Evolutionary conservation across 2,888 invertebrate genomes (phyloP).

Genomic region (Agrenia bidenticulata): DNA sequence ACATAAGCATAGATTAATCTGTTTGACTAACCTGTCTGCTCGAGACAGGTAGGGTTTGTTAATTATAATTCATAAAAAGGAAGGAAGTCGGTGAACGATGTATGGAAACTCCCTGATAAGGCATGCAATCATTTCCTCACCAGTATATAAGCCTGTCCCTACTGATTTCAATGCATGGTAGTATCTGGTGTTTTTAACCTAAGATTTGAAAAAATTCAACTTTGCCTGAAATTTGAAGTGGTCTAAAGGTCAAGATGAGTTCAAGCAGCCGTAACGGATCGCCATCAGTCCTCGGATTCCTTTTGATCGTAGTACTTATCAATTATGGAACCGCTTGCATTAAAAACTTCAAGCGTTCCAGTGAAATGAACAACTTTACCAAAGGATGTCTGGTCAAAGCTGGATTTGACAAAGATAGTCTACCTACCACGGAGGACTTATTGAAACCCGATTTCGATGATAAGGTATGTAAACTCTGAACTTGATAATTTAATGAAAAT

Average conservation of each 20-base stretch:
- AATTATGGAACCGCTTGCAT: constrained; percentile 16
- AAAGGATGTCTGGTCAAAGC: constrained; percentile 34
- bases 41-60: too few relatives aligned
- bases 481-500: background rate
- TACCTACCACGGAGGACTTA: constrained; percentile 34
- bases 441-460: constrained; percentile 37
- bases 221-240: background rate
- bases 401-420: constrained; percentile 18
- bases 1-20: too few relatives aligned
- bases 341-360: constrained; percentile 32
- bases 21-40: too few relatives aligned
- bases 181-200: too few relatives aligned
- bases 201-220: background rate
- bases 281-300: background rate
- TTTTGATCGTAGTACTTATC: background rate
- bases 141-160: too few relatives aligned
- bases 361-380: constrained; percentile 31
- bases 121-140: too few relatives aligned
- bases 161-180: too few relatives aligned
- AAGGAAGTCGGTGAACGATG: too few relatives aligned
- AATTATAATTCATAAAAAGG: too few relatives aligned
- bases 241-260: background rate
- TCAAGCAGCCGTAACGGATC: background rate
- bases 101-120: too few relatives aligned
- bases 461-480: constrained; percentile 28